These are phyloP conservation scores for Morone chrysops DNA, from an alignment of 2,113 vertebrate species.

Conservation along the genomic window DNA sequence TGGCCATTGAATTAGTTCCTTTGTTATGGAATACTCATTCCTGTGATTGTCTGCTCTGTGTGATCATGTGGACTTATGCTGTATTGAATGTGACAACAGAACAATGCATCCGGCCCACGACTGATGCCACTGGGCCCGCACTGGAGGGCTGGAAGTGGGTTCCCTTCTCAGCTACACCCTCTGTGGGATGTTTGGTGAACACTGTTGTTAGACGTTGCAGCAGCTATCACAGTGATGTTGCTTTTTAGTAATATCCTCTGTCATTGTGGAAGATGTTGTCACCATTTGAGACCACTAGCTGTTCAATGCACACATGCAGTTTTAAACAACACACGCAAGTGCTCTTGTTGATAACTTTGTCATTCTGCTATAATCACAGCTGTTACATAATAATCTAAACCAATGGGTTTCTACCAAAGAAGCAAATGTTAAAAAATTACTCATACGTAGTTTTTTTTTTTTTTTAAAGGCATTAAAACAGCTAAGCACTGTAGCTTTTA, in stretches of 20 bases:
- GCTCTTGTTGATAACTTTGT: no score
- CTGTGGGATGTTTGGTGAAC: constrained; percentile 17
- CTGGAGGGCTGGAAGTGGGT: constrained; percentile 4
- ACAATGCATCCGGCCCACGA: constrained; percentile 64
- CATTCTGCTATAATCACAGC: not conserved
- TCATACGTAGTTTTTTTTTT: not conserved
- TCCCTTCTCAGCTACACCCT: constrained; percentile 1
- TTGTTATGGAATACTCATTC: constrained; percentile 61
- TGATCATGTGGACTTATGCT: constrained; percentile 56
- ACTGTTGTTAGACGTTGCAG: constrained; percentile 8
- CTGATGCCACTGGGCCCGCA: constrained; percentile 27
- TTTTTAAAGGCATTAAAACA: not conserved
- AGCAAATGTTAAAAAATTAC: not conserved
- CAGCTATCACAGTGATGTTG: not conserved
- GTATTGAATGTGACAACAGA: constrained; percentile 75
- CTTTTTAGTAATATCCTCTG: not conserved
- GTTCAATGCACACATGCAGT: not conserved
- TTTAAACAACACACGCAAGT: not conserved
- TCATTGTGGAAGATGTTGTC: not conserved
- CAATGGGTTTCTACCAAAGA: not conserved
- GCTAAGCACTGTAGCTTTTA: not conserved
- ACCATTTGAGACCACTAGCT: not conserved
- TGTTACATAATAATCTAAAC: not conserved
- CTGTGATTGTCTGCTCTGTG: constrained; percentile 52
- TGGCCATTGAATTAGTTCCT: constrained; percentile 66